Percentiles rank a stretch among this genome's conserved stretches.
Conservation (phyloP, 2,888 invertebrate genomes). For the Protophormia terraenovae region DNA sequence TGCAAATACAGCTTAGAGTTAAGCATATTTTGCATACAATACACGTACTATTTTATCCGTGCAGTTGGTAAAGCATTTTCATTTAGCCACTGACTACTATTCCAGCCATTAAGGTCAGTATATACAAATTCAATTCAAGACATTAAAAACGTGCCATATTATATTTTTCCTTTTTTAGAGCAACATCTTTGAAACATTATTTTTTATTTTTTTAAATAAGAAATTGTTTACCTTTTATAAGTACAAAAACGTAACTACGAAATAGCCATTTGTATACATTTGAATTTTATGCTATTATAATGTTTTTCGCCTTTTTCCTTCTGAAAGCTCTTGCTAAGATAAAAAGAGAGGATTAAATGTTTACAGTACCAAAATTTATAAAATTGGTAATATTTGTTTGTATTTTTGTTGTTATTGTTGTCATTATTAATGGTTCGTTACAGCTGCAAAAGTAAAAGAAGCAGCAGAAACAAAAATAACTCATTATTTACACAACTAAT, state of each 20-base stretch:
- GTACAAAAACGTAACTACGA: not conserved
- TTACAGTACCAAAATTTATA: not conserved
- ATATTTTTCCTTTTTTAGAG: not conserved
- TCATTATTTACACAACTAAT: slow-evolving; percentile 48
- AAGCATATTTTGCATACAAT: not conserved
- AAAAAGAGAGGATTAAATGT: not conserved
- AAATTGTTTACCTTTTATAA: not conserved
- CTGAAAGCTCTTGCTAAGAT: not conserved
- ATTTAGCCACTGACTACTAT: too few relatives aligned
- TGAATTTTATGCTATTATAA: not conserved
- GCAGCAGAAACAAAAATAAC: not conserved
- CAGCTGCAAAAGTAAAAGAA: not conserved
- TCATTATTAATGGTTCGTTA: slow-evolving; percentile 30
- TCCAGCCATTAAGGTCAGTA: not conserved
- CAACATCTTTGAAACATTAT: not conserved
- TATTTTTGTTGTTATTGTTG: not conserved
- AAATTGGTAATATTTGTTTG: slow-evolving; percentile 1
- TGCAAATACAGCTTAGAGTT: not conserved
- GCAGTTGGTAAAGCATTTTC: not conserved
- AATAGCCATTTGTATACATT: not conserved
- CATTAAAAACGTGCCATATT: slow-evolving; percentile 1
- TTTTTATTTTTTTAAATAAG: not conserved
- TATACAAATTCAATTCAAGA: slow-evolving; percentile 1
- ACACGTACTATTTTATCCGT: not conserved
- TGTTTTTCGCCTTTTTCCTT: not conserved